A percentile compares a stretch with the other conserved stretches of the same genome.
These are phyloP conservation scores for Hyperoplus immaculatus DNA, from an alignment of 2,797 vertebrate species.

Conservation along the genomic window DNA sequence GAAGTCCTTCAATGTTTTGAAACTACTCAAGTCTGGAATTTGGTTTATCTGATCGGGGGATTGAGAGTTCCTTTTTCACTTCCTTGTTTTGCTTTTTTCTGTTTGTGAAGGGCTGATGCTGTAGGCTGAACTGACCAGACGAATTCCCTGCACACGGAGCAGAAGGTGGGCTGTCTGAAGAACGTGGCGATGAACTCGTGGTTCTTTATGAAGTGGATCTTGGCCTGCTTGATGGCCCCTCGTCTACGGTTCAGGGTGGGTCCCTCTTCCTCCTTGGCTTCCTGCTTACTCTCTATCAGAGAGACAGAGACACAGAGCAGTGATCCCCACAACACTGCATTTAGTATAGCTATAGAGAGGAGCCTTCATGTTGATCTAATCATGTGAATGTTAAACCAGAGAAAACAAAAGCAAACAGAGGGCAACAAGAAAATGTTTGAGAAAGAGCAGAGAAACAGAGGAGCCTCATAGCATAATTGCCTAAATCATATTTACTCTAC, in stretches of 20 bases:
- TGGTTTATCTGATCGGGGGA: constrained; percentile 21
- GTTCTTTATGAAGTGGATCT: constrained; percentile 98
- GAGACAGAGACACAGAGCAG: constrained; percentile 37
- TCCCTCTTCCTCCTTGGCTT: constrained; percentile 86
- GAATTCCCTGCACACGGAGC: constrained; percentile 98
- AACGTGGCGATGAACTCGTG: constrained; percentile 98
- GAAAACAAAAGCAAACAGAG: not conserved
- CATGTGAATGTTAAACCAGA: not conserved
- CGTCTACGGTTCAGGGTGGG: constrained; percentile 91
- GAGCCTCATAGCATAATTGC: not conserved
- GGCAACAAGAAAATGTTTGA: not conserved
- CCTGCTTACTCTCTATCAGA: constrained; percentile 88
- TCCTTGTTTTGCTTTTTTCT: constrained; percentile 8
- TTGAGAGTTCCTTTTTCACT: constrained; percentile 9
- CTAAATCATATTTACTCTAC: no score
- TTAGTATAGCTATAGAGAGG: no score
- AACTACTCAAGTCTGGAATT: constrained; percentile 3
- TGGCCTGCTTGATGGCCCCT: constrained; percentile 98
- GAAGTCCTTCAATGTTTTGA: not conserved
- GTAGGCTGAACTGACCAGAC: constrained; percentile 91
- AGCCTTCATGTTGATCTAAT: no score
- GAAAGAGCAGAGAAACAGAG: not conserved
- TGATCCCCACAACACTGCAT: constrained; percentile 18
- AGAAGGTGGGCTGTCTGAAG: constrained; percentile 98
- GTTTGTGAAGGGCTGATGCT: not conserved